These are phyloP conservation scores for Tapirus terrestris DNA, from an alignment of 2,113 vertebrate species.

Conservation along the genomic window DNA sequence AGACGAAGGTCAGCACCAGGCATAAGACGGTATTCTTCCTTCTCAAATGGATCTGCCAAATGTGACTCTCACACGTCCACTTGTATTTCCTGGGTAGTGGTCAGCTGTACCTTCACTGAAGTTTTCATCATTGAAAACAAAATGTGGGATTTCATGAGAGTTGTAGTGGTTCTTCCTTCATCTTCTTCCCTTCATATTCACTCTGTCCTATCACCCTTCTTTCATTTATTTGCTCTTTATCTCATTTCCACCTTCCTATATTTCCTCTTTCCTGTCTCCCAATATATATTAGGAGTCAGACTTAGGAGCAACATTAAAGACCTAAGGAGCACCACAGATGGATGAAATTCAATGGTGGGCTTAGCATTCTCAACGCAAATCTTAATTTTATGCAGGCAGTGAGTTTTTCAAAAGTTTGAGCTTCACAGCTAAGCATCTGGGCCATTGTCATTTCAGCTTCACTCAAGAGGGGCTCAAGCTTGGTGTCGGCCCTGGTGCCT, in stretches of 20 bases:
- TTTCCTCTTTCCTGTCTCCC: not conserved
- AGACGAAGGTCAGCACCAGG: not conserved
- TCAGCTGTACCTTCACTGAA: not conserved
- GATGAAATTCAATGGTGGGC: not conserved
- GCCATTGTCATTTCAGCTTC: not conserved
- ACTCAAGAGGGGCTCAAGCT: not conserved
- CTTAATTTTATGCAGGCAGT: not conserved
- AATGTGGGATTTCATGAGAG: not conserved
- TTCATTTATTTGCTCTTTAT: not conserved
- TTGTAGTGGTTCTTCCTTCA: too few species aligned
- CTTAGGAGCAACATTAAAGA: not conserved
- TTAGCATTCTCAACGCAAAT: too few species aligned
- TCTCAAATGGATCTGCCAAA: accelerated
- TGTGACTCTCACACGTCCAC: not conserved
- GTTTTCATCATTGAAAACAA: not conserved
- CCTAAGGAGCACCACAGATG: not conserved
- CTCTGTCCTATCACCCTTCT: not conserved
- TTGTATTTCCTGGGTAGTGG: not conserved
- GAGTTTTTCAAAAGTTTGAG: not conserved
- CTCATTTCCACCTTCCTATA: not conserved
- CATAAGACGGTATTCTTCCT: accelerated
- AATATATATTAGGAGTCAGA: not conserved
- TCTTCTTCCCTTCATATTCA: not conserved
- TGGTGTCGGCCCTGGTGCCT: not conserved
- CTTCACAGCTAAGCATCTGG: not conserved